Percentiles rank a stretch among this genome's conserved stretches.
Conservation (phyloP, 2,888 invertebrate genomes). For the Monopis laevigella region DNA sequence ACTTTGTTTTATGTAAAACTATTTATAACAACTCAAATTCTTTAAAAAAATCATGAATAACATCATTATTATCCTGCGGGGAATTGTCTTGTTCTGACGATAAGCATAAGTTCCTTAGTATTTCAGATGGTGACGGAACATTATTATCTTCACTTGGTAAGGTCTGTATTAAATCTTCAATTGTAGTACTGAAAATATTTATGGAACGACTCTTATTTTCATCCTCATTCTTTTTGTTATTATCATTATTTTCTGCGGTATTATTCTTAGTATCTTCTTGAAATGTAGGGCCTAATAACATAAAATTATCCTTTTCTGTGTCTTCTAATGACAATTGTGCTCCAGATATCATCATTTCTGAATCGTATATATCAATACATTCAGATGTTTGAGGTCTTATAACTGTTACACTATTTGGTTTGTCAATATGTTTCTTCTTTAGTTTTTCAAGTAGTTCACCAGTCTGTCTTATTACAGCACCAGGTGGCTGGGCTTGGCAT, state of each 20-base stretch:
- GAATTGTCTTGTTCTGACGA: constrained; percentile 50
- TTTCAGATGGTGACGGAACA: constrained; percentile 72
- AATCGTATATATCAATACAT: constrained; percentile 42
- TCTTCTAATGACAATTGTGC: constrained; percentile 56
- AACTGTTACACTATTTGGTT: constrained; percentile 16
- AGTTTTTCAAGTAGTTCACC: constrained; percentile 60
- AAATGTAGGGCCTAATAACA: too few relatives aligned
- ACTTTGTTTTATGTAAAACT: background rate
- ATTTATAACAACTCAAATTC: constrained; percentile 31
- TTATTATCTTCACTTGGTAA: constrained; percentile 51
- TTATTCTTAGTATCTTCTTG: background rate
- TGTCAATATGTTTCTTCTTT: constrained; percentile 39
- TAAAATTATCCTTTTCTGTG: constrained; percentile 54
- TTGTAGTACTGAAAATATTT: background rate
- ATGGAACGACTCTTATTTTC: background rate
- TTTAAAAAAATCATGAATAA: constrained; percentile 25
- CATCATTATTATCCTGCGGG: constrained; percentile 21
- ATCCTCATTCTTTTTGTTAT: background rate
- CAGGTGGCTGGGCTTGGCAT: constrained; percentile 73
- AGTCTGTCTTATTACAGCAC: constrained; percentile 58
- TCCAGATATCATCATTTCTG: constrained; percentile 50
- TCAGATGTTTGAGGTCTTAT: constrained; percentile 6
- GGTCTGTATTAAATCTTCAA: constrained; percentile 33
- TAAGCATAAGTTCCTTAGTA: constrained; percentile 70
- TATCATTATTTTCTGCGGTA: background rate